Conservation (phyloP, 2,113 vertebrate species). For the Halichoeres trimaculatus region DNA sequence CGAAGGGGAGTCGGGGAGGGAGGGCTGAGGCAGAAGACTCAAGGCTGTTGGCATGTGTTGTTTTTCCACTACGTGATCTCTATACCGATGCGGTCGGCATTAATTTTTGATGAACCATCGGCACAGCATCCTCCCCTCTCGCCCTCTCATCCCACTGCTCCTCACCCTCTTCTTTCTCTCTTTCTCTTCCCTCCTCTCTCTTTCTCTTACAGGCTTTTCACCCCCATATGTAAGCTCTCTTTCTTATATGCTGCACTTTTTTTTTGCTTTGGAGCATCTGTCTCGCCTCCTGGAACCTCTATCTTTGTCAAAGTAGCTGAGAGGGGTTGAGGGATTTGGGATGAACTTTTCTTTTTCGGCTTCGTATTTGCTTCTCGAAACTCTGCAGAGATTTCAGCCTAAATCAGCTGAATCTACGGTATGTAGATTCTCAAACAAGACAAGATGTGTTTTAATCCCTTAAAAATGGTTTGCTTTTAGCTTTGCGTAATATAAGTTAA, state of each 20-base stretch:
- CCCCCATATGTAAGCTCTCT: conserved; percentile 65
- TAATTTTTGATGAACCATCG: conserved; percentile 84
- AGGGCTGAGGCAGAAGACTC: conserved; percentile 75
- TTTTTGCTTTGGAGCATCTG: conserved; percentile 71
- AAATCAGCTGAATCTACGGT: conserved; percentile 42
- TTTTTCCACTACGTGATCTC: conserved; percentile 85
- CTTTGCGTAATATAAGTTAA: conserved; percentile 2
- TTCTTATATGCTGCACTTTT: conserved; percentile 67
- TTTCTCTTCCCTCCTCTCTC: conserved; percentile 31
- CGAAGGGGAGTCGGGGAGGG: conserved; percentile 25
- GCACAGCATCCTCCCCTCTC: conserved; percentile 79
- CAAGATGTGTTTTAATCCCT: conserved; percentile 28
- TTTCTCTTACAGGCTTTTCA: conserved; percentile 54
- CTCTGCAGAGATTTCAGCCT: conserved; percentile 59
- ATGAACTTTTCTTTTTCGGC: conserved; percentile 59
- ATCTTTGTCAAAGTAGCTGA: conserved; percentile 73
- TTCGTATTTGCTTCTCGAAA: conserved; percentile 47
- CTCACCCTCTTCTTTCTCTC: conserved; percentile 44
- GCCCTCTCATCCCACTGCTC: conserved; percentile 67
- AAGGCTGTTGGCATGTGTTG: conserved; percentile 83
- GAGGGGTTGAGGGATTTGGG: conserved; percentile 67
- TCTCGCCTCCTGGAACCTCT: conserved; percentile 65
- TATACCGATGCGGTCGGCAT: conserved; percentile 84
- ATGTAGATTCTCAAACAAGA: conserved; percentile 40
- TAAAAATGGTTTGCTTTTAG: conserved; percentile 33